phyloP scores from a whole-genome alignment of 2,113 vertebrate species.

The Syngnathus scovelli region DNA sequence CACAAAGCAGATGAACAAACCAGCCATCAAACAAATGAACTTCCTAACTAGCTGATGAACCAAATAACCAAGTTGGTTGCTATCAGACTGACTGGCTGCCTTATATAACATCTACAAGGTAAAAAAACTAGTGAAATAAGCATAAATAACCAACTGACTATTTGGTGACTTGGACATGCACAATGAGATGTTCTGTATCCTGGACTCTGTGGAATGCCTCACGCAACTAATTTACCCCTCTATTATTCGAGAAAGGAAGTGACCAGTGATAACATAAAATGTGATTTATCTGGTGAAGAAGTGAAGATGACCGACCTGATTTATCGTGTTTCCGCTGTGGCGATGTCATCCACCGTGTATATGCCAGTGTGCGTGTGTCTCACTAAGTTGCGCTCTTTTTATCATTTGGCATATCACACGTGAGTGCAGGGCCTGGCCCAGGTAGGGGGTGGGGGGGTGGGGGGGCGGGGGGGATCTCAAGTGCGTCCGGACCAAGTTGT shows the following conservation, averaged over 20 bases:
- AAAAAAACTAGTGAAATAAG: too few relatives aligned
- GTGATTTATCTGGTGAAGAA: background rate
- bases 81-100: too few relatives aligned
- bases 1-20: too few relatives aligned
- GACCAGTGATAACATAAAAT: background rate
- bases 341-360: background rate
- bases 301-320: background rate
- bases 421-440: background rate
- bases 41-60: too few relatives aligned
- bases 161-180: too few relatives aligned
- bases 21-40: too few relatives aligned
- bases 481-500: conserved; percentile 13
- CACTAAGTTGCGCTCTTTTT: conserved; percentile 36
- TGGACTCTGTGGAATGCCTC: too few relatives aligned
- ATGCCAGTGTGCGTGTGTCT: background rate
- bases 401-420: conserved; percentile 45
- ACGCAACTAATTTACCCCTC: too few relatives aligned
- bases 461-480: background rate
- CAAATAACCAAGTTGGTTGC: too few relatives aligned
- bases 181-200: too few relatives aligned
- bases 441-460: background rate
- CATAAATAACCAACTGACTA: too few relatives aligned
- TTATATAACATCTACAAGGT: too few relatives aligned
- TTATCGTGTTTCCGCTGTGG: background rate
- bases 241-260: background rate